Evolutionary conservation across 2,113 vertebrate species (phyloP).

Genomic region (Cygnus buccinator): DNA sequence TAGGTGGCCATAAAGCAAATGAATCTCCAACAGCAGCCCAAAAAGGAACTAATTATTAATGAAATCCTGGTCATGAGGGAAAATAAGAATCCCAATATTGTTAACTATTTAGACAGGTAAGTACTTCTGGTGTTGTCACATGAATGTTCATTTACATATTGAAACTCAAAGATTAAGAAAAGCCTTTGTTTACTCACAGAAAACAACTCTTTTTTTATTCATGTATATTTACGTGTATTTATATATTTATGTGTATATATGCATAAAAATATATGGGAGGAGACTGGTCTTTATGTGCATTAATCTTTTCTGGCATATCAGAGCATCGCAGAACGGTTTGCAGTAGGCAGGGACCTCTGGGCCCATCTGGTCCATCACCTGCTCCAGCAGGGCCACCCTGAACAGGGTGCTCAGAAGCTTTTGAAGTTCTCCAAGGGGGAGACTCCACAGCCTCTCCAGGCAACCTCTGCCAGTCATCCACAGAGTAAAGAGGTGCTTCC

Average conservation of each 20-base stretch:
- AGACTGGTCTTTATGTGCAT: background rate
- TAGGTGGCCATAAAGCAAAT: slow-evolving; percentile 99
- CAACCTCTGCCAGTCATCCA: background rate
- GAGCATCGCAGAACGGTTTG: background rate
- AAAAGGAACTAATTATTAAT: slow-evolving; percentile 99
- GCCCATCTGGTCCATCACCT: background rate
- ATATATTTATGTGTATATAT: too few species aligned
- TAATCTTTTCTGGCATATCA: background rate
- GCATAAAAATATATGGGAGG: background rate
- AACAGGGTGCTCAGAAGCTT: background rate
- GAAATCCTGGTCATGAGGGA: slow-evolving; percentile 99
- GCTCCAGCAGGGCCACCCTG: background rate
- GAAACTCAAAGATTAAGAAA: background rate
- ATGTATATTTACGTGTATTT: background rate
- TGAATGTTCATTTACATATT: background rate
- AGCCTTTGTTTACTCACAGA: background rate
- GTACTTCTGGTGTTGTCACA: background rate
- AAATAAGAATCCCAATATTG: slow-evolving; percentile 99
- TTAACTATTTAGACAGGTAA: slow-evolving; percentile 99
- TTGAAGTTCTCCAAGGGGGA: background rate
- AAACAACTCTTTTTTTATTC: background rate
- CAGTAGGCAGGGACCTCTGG: background rate
- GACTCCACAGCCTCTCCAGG: background rate
- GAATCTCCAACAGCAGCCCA: slow-evolving; percentile 98
- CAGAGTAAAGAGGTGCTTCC: background rate